Conservation (phyloP, 2,888 invertebrate genomes). For the Cancer borealis region DNA sequence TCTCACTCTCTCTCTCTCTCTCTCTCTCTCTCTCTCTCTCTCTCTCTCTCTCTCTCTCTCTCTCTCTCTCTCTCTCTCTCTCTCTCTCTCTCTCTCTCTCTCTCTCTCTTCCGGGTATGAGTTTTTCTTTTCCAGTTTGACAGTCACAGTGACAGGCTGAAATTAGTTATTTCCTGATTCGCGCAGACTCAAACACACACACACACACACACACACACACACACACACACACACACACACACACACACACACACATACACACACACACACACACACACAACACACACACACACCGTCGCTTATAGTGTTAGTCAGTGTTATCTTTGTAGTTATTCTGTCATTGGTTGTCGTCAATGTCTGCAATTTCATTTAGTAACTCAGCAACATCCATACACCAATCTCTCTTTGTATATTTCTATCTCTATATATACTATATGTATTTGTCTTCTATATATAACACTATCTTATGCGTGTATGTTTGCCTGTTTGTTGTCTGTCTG, state of each 20-base stretch:
- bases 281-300: neutral
- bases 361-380: neutral
- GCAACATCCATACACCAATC: neutral
- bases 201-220: conserved; percentile 18
- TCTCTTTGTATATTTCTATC: neutral
- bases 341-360: neutral
- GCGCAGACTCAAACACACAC: neutral
- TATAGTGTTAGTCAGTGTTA: neutral
- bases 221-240: conserved; percentile 20
- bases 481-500: neutral
- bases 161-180: neutral
- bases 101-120: neutral
- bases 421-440: neutral
- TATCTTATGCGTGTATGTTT: neutral
- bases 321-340: neutral
- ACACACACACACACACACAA: too few species aligned
- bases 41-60: neutral
- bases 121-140: neutral
- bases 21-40: neutral
- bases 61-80: neutral
- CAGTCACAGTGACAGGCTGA: conserved; percentile 10
- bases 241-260: neutral
- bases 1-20: neutral
- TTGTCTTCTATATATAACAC: too few species aligned
- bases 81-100: conserved; percentile 16